phyloP scores from a whole-genome alignment of 1,140 invertebrate genomes.

The Phenacoccus solenopsis region DNA sequence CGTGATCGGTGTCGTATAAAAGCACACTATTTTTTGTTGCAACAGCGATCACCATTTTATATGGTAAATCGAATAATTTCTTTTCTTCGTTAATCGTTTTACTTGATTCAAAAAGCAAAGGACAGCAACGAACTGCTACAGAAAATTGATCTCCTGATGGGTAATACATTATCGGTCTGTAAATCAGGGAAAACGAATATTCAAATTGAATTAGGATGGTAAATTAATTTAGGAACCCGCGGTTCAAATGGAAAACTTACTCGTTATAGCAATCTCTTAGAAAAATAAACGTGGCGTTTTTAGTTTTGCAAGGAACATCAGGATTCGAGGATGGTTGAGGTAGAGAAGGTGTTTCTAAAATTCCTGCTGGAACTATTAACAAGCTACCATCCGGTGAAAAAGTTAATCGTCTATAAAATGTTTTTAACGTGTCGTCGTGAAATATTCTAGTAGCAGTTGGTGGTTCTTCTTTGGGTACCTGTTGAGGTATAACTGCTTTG shows the following conservation, averaged over 20 bases:
- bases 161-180: slow-evolving; percentile 64
- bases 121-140: slow-evolving; percentile 69
- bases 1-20: slow-evolving; percentile 85
- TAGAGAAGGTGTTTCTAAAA: slow-evolving; percentile 41
- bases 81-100: slow-evolving; percentile 39
- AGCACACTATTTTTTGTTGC: slow-evolving; percentile 75
- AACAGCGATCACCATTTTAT: slow-evolving; percentile 79
- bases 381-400: slow-evolving; percentile 84
- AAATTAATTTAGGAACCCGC: no score
- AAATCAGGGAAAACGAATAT: slow-evolving; percentile 26
- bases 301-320: slow-evolving; percentile 41
- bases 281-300: slow-evolving; percentile 46
- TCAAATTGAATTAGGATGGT: not conserved
- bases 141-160: slow-evolving; percentile 66
- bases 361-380: slow-evolving; percentile 69
- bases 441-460: slow-evolving; percentile 45
- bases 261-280: slow-evolving; percentile 44
- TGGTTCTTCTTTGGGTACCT: not conserved
- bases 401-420: slow-evolving; percentile 75
- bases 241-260: slow-evolving; percentile 38
- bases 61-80: slow-evolving; percentile 52
- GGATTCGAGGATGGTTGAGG: slow-evolving; percentile 26
- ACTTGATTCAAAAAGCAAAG: slow-evolving; percentile 54
- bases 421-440: slow-evolving; percentile 88
- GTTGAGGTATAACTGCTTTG: slow-evolving; percentile 17